Evolutionary conservation across 2,888 invertebrate species (phyloP).

Genomic region (Pyralis farinalis): DNA sequence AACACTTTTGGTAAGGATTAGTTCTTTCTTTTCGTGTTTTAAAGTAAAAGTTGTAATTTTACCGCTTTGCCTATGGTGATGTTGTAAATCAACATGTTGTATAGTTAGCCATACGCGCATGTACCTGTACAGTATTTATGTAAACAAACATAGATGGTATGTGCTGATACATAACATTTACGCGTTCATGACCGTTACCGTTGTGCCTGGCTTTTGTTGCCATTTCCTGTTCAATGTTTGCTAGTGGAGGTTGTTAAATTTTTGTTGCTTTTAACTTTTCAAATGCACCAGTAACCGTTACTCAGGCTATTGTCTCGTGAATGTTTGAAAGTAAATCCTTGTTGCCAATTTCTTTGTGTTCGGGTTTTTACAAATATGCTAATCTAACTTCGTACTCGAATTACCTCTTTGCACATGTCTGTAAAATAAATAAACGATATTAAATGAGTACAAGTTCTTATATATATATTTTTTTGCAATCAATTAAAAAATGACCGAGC

Average conservation of each 20-base stretch:
- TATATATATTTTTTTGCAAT: too few relatives aligned
- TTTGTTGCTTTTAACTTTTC: slow-evolving; percentile 5
- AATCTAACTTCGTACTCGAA: too few relatives aligned
- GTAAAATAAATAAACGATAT: too few relatives aligned
- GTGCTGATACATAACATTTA: neutral
- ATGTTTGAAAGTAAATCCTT: neutral
- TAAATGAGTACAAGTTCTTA: too few relatives aligned
- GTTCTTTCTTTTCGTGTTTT: too few relatives aligned
- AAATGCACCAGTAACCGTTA: neutral
- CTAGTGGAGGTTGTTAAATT: slow-evolving; percentile 2
- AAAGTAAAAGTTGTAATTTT: too few relatives aligned
- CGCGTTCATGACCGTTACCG: slow-evolving; percentile 4
- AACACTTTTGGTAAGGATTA: too few relatives aligned
- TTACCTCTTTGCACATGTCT: too few relatives aligned
- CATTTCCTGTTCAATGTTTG: slow-evolving; percentile 9
- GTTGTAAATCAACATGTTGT: too few relatives aligned
- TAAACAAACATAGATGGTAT: slow-evolving; percentile 6
- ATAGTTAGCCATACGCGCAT: neutral
- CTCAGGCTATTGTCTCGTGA: neutral
- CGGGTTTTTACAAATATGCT: neutral
- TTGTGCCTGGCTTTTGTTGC: slow-evolving; percentile 1
- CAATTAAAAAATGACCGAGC: too few relatives aligned
- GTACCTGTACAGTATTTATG: slow-evolving; percentile 4
- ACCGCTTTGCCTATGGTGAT: too few relatives aligned
- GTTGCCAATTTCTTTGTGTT: neutral